Base-by-base conservation (phyloP, 2,113 vertebrate species). In the Mus musculus region DNA sequence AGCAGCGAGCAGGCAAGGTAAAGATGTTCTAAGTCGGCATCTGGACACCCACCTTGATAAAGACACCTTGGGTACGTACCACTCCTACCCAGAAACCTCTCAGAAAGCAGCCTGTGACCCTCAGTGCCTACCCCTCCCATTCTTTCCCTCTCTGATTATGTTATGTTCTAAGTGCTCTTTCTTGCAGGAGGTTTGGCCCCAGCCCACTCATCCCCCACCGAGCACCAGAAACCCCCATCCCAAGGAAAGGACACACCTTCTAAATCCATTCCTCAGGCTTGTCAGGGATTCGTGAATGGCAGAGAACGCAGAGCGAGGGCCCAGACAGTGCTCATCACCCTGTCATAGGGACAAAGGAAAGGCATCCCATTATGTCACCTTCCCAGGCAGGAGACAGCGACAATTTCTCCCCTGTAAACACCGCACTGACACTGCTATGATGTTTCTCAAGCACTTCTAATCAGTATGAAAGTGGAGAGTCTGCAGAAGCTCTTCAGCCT, bases 401-500 rank as follows among this genome's bases (percentile, higher is more conserved):
- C 56, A 96, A 93, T 73, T 91, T 96, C 75, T 89, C 22, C 65
- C 22, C 67, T 67, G 24, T 67, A 97, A 96, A 97, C 95, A 90
- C 65, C 17, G 75, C 63, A 77, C 94, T 92, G 97, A 92, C 97
- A 96, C 56, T 92, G 97, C 95, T 94, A 69, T 93, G 97, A 97
- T 26, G 52, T 9, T 63, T 93, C 96, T 93, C 97, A 98, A 97
- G 94, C 88, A 91, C 80, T 91, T 96, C 97, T 98, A 97, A 98
- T 97, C 94, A 97, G 95, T 81, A 93, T 88, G 93, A 91, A 96
- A 98, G 75, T 86, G 54, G 81, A 92, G 91, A 90, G 46, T 73
- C 42, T 3, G 39, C 4, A 28, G 67, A 96, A 71, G 72, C 80
- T 3, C 12, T 46, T 90, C 94, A 91, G 90, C 49, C 96, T 69